Evolutionary conservation across 1,140 invertebrate species (phyloP), one percentile per base, ranked within the genome.

Genomic region (Daktulosphaira vitifoliae): DNA sequence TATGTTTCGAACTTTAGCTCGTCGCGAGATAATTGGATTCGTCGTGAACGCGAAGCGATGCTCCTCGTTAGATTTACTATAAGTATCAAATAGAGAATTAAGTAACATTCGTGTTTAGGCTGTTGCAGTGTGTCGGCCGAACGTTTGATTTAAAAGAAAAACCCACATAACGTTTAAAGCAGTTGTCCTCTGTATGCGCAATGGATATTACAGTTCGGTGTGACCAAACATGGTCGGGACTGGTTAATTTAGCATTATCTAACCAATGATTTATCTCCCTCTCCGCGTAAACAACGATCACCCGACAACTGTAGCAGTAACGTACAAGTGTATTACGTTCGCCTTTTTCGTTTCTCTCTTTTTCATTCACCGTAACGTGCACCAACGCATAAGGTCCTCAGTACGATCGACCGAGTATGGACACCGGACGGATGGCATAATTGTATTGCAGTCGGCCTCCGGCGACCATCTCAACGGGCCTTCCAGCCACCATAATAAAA

Each of bases 241-340:
- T 22, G 56, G 56, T 62, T 62, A 39, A 62, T 62, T 62, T 62
- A 62, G 56, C 42, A 29, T 62, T 62, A 62, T 59, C 54, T 59
- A 59, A 59, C 56, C 56, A 29, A 62, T 62, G 29, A 22, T 48
- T 62, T 48, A 48, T 62, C 56, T 62, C 42, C n/a, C 37, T 44
- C n/a, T 44, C 39, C 22, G 42, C 38, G 42, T 22, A 20, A 18
- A 20, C 54, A 6, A 20, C 38, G n/a, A 22, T 9, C 53, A n/a
- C 38, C 3, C 54, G 25, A 33, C 29, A 33, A 13, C 9, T 20
- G 11, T 15, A 23, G 52, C 15, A 54, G 39, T n/a, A n/a, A n/a
- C n/a, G n/a, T n/a, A n/a, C n/a, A n/a, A n/a, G n/a, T n/a, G n/a
- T 7, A 39, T 23, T n/a, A 29, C n/a, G 50, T 33, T 18, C 18